Conservation (phyloP, 2,797 vertebrate genomes). For the Alca torda region DNA sequence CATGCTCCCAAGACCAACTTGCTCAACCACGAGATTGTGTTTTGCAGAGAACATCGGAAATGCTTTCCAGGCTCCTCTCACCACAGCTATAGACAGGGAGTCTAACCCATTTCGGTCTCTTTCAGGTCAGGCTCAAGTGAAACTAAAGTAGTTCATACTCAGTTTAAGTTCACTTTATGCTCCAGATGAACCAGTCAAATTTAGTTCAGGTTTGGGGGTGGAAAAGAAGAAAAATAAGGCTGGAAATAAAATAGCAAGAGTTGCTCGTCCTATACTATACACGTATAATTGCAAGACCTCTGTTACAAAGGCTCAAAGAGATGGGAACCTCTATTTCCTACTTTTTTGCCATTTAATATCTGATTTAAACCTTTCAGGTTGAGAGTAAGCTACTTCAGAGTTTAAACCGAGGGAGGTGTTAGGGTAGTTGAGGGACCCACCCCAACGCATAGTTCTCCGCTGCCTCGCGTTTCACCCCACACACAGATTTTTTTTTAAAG, state of each 20-base stretch:
- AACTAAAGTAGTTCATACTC: neutral
- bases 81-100: neutral
- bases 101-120: neutral
- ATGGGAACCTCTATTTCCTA: neutral
- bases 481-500: rapidly evolving
- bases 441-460: rapidly evolving
- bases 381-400: neutral
- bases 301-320: neutral
- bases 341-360: neutral
- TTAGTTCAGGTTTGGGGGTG: neutral
- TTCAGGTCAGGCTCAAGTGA: neutral
- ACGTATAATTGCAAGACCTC: neutral
- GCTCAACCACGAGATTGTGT: neutral
- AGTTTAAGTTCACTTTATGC: neutral
- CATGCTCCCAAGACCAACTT: neutral
- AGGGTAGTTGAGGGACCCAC: neutral
- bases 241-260: neutral
- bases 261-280: neutral
- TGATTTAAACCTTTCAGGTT: neutral
- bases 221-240: neutral
- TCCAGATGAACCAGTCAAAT: neutral
- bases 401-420: rapidly evolving
- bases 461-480: rapidly evolving
- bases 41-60: neutral
- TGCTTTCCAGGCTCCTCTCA: neutral